Evolutionary conservation across 2,113 vertebrate species (phyloP).

Genomic region (Condylura cristata): DNA sequence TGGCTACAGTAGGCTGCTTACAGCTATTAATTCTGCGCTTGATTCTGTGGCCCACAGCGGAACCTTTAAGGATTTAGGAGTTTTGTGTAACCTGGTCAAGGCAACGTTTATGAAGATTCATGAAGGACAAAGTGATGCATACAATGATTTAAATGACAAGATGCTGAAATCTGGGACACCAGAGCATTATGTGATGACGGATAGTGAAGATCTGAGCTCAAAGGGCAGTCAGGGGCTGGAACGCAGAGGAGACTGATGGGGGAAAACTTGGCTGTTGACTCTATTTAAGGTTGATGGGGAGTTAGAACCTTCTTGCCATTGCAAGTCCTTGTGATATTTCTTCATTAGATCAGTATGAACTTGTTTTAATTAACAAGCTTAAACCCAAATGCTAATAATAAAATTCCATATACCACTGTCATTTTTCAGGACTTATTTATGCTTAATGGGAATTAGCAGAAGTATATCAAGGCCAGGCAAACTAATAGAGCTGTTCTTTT

Average conservation of each 20-base stretch:
- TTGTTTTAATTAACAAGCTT: slow-evolving; percentile 1
- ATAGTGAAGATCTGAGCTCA: background rate
- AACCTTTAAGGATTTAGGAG: background rate
- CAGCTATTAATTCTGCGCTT: background rate
- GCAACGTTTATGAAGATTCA: background rate
- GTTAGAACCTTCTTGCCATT: background rate
- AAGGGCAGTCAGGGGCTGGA: background rate
- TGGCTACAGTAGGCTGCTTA: background rate
- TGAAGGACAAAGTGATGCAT: background rate
- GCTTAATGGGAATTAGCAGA: background rate
- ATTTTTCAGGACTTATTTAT: background rate
- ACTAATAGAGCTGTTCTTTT: background rate
- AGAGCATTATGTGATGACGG: background rate
- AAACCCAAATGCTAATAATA: background rate
- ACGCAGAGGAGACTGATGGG: background rate
- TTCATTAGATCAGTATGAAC: background rate
- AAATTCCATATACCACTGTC: background rate
- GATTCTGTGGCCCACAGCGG: background rate
- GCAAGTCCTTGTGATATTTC: background rate
- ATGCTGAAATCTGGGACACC: background rate
- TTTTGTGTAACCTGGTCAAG: background rate
- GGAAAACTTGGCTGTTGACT: background rate
- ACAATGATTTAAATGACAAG: background rate
- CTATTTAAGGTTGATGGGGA: background rate
- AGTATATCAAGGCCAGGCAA: background rate